Base-by-base conservation (phyloP, 1,140 invertebrate species). In the Dysdera silvatica region DNA sequence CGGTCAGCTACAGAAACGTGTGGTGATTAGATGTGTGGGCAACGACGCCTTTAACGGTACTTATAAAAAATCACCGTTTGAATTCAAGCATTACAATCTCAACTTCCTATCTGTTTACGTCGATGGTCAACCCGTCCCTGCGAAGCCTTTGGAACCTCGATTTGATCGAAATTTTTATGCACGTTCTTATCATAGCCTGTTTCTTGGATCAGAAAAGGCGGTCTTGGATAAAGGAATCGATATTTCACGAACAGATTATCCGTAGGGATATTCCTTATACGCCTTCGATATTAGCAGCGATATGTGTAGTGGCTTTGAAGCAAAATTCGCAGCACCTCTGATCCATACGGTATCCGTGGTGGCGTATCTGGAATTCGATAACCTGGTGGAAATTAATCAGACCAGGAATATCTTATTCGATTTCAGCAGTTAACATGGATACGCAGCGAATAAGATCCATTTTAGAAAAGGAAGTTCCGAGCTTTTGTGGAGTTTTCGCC, bases 51-150 rank as follows among this genome's bases (percentile, higher is more conserved):
- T 59, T 14, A 31, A 23, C 35, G 56, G 56, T 29, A 29, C 20
- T 20, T 59, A 33, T 28, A 40, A 51, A 35, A 31, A 29, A 24
- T 32, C 33, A 12, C 48, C 55, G 14, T 60, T 51, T 47, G 37
- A 41, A 43, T 59, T 59, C 20, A 52, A 51, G 10, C 8, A 59
- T 5, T 60, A 49, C 31, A 43, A 41, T 31, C 24, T 43, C 0
- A 43, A 60, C 29, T 43, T 33, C 45, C 0, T 65, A 4, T 26
- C n/a, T 4, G n/a, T 52, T 0, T 28, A 59, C 23, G 41, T 60
- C 2, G 31, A 60, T 35, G 62, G 56, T 23, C 23, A 20, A 16
- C 16, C 12, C 12, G 7, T 53, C 23, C 55, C 56, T 5, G 1
- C 5, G 10, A 33, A 45, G 4, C 47, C 47, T 4, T 29, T 51